Conservation (phyloP, 1,140 invertebrate genomes). For the Schlechtendalia chinensis region DNA sequence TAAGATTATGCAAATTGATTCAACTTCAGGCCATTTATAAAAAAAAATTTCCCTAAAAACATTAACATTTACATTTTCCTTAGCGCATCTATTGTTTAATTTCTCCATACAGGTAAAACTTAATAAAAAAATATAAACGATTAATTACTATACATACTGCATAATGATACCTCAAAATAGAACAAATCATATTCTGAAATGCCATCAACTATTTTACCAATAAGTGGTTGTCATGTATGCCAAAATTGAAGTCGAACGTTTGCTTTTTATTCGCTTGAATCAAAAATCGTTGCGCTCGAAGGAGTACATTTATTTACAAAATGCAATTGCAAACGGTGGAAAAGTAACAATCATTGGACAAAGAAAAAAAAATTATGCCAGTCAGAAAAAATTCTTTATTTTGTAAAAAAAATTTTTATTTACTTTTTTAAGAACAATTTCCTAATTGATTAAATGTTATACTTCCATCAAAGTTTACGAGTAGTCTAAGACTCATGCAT, state of each 20-base stretch:
- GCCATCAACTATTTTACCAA: neutral
- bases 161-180: neutral
- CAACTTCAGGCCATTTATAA: neutral
- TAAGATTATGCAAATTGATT: neutral
- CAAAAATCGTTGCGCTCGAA: slow-evolving; percentile 59
- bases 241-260: slow-evolving; percentile 53
- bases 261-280: slow-evolving; percentile 57
- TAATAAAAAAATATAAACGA: neutral
- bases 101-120: neutral
- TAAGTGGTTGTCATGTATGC: neutral
- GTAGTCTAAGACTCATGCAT: too few species aligned
- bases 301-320: slow-evolving; percentile 57
- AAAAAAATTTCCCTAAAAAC: neutral
- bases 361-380: too few species aligned
- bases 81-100: neutral
- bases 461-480: too few species aligned
- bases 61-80: neutral
- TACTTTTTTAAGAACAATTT: too few species aligned
- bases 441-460: too few species aligned
- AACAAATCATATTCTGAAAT: slow-evolving; percentile 4
- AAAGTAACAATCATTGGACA: too few species aligned
- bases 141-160: neutral
- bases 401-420: too few species aligned
- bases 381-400: too few species aligned
- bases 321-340: slow-evolving; percentile 52